A percentile compares a stretch with the other conserved stretches of the same genome.
These are phyloP conservation scores for Tillus elongatus DNA, from an alignment of 2,888 invertebrate species.

Conservation along the genomic window DNA sequence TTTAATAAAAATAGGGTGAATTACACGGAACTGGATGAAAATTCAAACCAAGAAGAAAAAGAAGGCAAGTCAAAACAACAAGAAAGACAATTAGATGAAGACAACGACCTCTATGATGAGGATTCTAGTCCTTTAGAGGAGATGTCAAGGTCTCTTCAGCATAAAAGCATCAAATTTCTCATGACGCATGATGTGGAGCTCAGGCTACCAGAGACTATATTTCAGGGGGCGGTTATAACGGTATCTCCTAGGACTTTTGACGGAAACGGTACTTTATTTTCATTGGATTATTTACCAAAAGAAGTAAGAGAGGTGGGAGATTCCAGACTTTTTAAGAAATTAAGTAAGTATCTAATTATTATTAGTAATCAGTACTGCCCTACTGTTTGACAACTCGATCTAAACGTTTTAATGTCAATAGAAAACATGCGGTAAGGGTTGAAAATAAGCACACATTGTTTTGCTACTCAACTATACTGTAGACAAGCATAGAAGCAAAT, in stretches of 20 bases:
- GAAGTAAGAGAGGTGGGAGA: constrained; percentile 36
- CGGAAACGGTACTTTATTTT: constrained; percentile 65
- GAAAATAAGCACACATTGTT: not conserved
- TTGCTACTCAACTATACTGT: too few species aligned
- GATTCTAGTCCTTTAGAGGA: constrained; percentile 57
- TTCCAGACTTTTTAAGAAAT: constrained; percentile 59
- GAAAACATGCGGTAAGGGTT: too few species aligned
- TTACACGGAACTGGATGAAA: constrained; percentile 41
- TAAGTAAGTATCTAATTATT: constrained; percentile 57
- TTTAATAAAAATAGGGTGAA: constrained; percentile 32
- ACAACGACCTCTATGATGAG: constrained; percentile 34
- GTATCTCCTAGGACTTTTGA: constrained; percentile 66
- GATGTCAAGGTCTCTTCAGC: constrained; percentile 61
- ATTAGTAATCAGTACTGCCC: constrained; percentile 16
- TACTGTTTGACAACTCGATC: not conserved
- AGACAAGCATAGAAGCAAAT: too few species aligned
- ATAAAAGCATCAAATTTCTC: constrained; percentile 56
- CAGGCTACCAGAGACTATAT: constrained; percentile 61
- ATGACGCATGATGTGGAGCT: constrained; percentile 70
- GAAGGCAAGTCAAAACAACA: too few species aligned
- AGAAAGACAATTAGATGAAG: constrained; percentile 44
- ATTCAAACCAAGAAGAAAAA: constrained; percentile 49
- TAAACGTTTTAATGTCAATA: too few species aligned
- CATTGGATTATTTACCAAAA: constrained; percentile 59
- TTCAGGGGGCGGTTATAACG: constrained; percentile 63